Conservation (phyloP, 2,888 invertebrate genomes). For the Rapana venosa region DNA sequence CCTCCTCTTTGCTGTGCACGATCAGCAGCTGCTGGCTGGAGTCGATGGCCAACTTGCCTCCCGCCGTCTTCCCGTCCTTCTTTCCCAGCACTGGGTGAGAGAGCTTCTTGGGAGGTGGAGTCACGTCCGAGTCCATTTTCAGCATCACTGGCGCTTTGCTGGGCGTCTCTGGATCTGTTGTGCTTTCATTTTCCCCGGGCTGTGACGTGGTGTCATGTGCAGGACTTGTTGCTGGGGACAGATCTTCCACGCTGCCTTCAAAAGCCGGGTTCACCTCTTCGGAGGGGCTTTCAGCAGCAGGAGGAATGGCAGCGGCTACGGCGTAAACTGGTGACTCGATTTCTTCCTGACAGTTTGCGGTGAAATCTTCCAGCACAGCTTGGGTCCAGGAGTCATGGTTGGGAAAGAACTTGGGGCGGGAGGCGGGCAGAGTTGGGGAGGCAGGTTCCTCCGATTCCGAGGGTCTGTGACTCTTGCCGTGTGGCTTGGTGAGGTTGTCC, state of each 20-base stretch:
- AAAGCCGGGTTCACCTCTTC: slow-evolving; percentile 50
- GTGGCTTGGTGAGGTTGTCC: slow-evolving; percentile 64
- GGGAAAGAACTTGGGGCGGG: slow-evolving; percentile 13
- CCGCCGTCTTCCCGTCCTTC: slow-evolving; percentile 35
- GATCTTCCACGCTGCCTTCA: slow-evolving; percentile 48
- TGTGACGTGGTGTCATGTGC: background rate
- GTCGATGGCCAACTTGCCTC: slow-evolving; percentile 42
- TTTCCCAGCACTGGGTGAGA: slow-evolving; percentile 39
- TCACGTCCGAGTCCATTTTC: slow-evolving; percentile 5
- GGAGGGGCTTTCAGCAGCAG: slow-evolving; percentile 4
- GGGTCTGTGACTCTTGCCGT: slow-evolving; percentile 48
- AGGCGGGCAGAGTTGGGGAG: background rate
- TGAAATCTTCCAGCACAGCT: slow-evolving; percentile 42
- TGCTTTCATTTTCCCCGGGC: background rate
- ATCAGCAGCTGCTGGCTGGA: slow-evolving; percentile 42
- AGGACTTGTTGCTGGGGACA: slow-evolving; percentile 28
- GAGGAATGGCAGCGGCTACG: slow-evolving; percentile 13
- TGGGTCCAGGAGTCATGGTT: slow-evolving; percentile 44
- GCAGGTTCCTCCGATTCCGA: slow-evolving; percentile 46
- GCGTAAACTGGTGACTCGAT: slow-evolving; percentile 31
- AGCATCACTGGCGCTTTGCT: background rate
- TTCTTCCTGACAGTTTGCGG: background rate
- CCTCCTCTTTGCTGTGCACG: slow-evolving; percentile 36
- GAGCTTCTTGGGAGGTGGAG: slow-evolving; percentile 50
- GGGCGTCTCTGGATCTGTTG: background rate